phyloP scores from a whole-genome alignment of 2,888 invertebrate genomes.

The Acronicta leporina region DNA sequence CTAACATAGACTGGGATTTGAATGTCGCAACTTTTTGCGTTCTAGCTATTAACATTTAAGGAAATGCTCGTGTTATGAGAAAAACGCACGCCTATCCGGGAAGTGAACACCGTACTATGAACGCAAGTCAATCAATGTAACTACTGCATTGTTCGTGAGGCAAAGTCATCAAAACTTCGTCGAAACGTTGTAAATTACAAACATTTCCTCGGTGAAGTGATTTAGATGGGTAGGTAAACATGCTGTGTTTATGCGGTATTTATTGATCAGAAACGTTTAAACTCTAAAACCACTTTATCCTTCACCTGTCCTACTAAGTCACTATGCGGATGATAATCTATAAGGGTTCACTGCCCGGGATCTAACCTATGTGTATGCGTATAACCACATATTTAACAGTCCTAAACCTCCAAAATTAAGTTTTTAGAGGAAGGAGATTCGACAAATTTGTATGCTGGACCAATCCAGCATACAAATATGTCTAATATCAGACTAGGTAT shows the following conservation, averaged over 20 bases:
- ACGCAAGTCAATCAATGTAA: constrained; percentile 56
- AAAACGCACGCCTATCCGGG: constrained; percentile 67
- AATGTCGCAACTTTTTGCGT: constrained; percentile 55
- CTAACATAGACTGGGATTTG: constrained; percentile 40
- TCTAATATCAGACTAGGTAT: too few relatives aligned
- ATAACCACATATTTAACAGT: too few relatives aligned
- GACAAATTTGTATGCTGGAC: too few relatives aligned
- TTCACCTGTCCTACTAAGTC: too few relatives aligned
- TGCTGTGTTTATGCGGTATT: not conserved
- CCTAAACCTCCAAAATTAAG: too few relatives aligned
- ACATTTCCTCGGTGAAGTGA: constrained; percentile 51
- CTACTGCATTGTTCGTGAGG: constrained; percentile 61
- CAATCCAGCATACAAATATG: too few relatives aligned
- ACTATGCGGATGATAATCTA: too few relatives aligned
- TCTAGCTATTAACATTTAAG: constrained; percentile 52
- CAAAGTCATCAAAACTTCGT: constrained; percentile 57
- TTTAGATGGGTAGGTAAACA: constrained; percentile 38
- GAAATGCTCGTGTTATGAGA: constrained; percentile 68
- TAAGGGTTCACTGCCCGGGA: too few relatives aligned
- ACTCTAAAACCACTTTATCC: too few relatives aligned
- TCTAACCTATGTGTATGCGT: too few relatives aligned
- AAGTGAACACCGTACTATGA: constrained; percentile 55
- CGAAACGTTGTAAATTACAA: constrained; percentile 57
- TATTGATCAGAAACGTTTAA: not conserved
- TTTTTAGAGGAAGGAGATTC: too few relatives aligned